These are phyloP conservation scores for Enteromius fasciolatus DNA, from an alignment of 2,797 vertebrate species.

Conservation along the genomic window DNA sequence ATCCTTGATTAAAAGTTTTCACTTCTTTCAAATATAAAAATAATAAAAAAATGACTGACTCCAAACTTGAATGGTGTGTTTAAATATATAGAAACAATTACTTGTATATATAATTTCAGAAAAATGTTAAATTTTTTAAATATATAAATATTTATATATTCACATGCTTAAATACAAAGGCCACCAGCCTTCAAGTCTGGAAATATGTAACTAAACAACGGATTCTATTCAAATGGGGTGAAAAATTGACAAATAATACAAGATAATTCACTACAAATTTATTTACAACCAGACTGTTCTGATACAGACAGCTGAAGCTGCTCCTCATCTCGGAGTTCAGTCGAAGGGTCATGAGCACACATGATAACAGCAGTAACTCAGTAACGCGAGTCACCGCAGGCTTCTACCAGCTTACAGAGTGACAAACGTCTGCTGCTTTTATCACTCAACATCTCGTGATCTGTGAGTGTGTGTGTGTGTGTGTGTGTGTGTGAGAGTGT, in stretches of 20 bases:
- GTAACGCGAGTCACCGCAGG: neutral
- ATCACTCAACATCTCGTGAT: neutral
- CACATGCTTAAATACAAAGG: too few relatives aligned
- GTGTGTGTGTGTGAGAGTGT: neutral
- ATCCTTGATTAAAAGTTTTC: too few relatives aligned
- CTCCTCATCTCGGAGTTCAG: neutral
- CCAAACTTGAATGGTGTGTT: too few relatives aligned
- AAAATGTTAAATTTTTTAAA: too few relatives aligned
- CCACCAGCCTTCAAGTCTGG: neutral
- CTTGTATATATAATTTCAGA: too few relatives aligned
- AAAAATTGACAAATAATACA: neutral
- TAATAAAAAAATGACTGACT: too few relatives aligned
- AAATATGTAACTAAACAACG: neutral
- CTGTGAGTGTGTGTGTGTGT: conserved; percentile 1
- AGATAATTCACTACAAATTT: conserved; percentile 16
- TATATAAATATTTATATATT: too few relatives aligned
- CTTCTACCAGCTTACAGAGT: neutral
- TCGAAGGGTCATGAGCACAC: neutral
- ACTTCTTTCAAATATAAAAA: too few relatives aligned
- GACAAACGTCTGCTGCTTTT: neutral
- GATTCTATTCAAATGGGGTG: neutral
- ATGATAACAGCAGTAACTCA: too few relatives aligned
- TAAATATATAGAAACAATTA: too few relatives aligned
- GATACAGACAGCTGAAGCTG: neutral
- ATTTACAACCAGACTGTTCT: conserved; percentile 27